These are phyloP conservation scores for Mareca penelope DNA, from an alignment of 2,797 vertebrate genomes.

Conservation along the genomic window DNA sequence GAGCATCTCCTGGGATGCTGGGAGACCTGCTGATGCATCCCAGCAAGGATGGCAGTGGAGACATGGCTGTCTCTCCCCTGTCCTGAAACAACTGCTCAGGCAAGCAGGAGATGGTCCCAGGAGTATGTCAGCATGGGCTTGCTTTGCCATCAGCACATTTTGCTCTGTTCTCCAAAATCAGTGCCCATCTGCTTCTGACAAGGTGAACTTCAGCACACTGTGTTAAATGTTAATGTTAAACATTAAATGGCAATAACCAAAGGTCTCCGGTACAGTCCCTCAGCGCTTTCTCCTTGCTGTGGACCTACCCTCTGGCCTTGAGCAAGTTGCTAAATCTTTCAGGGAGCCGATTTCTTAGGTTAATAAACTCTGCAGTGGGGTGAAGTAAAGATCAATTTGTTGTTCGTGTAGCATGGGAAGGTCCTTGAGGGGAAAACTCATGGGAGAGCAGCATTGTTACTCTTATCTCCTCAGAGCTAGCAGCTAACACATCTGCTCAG, in stretches of 20 bases:
- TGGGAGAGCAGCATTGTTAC: background rate
- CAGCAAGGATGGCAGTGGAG: accelerated
- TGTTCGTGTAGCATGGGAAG: background rate
- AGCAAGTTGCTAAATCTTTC: constrained; percentile 24
- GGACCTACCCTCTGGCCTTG: background rate
- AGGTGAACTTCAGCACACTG: background rate
- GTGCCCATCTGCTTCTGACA: background rate
- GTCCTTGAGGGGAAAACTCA: background rate
- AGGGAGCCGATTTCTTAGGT: constrained; percentile 27
- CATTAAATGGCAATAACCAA: background rate
- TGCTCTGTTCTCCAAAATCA: background rate
- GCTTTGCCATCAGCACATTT: accelerated
- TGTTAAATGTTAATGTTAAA: background rate
- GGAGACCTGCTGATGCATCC: background rate
- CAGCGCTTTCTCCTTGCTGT: background rate
- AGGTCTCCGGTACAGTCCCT: background rate
- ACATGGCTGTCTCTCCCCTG: accelerated
- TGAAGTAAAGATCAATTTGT: background rate
- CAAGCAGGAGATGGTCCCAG: background rate
- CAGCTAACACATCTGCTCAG: background rate
- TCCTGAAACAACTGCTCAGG: background rate
- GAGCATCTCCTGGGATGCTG: background rate
- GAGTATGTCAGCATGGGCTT: accelerated
- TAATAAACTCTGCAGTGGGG: background rate
- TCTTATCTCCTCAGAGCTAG: constrained; percentile 29